Conservation (phyloP, 1,140 invertebrate species). For the Argopecten irradians region DNA sequence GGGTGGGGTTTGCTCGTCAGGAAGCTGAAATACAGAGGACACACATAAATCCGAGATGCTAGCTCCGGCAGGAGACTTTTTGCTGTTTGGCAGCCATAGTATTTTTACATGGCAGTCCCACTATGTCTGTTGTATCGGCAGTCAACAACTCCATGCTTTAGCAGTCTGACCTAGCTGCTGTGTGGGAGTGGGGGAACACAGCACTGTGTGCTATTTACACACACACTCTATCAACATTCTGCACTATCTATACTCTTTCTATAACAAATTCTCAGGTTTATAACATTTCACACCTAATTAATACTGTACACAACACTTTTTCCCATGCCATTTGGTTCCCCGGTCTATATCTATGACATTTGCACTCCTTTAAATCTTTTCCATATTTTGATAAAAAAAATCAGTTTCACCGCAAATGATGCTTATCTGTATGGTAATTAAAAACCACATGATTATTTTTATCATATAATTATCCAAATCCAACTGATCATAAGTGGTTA, state of each 20-base stretch:
- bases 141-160: not conserved
- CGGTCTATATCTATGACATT: not conserved
- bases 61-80: conserved; percentile 6
- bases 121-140: not conserved
- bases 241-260: not conserved
- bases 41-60: conserved; percentile 3
- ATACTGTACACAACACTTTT: not conserved
- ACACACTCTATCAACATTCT: not conserved
- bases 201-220: not conserved
- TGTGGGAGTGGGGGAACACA: conserved; percentile 12
- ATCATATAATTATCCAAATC: too few relatives aligned
- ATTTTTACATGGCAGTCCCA: conserved; percentile 21
- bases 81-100: not conserved
- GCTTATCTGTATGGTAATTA: too few relatives aligned
- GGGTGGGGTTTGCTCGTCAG: not conserved
- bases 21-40: not conserved
- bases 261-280: not conserved
- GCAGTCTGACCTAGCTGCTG: conserved; percentile 13
- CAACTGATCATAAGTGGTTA: too few relatives aligned
- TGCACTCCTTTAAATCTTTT: not conserved
- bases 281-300: not conserved
- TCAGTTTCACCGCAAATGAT: too few relatives aligned
- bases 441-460: too few relatives aligned
- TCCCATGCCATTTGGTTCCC: not conserved
- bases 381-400: too few relatives aligned